A percentile compares a stretch with the other conserved stretches of the same genome.
These are phyloP conservation scores for Drosophila macrospina DNA, from an alignment of 2,888 invertebrate species.

Conservation along the genomic window DNA sequence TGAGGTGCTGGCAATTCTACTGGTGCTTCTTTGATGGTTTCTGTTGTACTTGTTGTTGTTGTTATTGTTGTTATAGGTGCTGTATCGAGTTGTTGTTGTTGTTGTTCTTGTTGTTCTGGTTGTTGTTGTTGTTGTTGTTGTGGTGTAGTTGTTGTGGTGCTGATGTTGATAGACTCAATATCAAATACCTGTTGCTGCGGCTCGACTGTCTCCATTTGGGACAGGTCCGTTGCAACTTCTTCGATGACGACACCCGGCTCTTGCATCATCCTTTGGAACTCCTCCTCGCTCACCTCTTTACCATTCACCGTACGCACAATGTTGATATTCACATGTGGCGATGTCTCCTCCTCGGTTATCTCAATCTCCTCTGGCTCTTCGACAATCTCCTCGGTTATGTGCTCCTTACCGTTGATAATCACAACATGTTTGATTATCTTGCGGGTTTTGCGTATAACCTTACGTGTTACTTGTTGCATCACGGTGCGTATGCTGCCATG, in stretches of 20 bases:
- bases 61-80: constrained; percentile 64
- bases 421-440: constrained; percentile 91
- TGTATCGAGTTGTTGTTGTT: constrained; percentile 70
- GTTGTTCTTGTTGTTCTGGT: constrained; percentile 44
- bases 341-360: constrained; percentile 81
- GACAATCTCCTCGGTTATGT: constrained; percentile 92
- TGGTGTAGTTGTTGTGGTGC: constrained; percentile 60
- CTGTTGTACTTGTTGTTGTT: constrained; percentile 55
- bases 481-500: constrained; percentile 88
- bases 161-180: constrained; percentile 82
- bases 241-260: constrained; percentile 83
- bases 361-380: constrained; percentile 91
- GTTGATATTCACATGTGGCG: constrained; percentile 85
- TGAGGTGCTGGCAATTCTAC: constrained; percentile 84
- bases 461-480: constrained; percentile 92
- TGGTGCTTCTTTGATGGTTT: constrained; percentile 85
- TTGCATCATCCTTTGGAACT: constrained; percentile 80
- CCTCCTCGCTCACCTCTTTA: constrained; percentile 84
- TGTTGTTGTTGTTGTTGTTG: constrained; percentile 68
- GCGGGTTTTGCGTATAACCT: constrained; percentile 90
- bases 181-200: constrained; percentile 85
- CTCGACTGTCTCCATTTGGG: constrained; percentile 51
- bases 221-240: constrained; percentile 78
- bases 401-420: constrained; percentile 93
- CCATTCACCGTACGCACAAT: constrained; percentile 87